Percentiles rank a stretch among this genome's conserved stretches.
Evolutionary conservation across 2,888 invertebrate genomes (phyloP).

Genomic region (Temnothorax unifasciatus): DNA sequence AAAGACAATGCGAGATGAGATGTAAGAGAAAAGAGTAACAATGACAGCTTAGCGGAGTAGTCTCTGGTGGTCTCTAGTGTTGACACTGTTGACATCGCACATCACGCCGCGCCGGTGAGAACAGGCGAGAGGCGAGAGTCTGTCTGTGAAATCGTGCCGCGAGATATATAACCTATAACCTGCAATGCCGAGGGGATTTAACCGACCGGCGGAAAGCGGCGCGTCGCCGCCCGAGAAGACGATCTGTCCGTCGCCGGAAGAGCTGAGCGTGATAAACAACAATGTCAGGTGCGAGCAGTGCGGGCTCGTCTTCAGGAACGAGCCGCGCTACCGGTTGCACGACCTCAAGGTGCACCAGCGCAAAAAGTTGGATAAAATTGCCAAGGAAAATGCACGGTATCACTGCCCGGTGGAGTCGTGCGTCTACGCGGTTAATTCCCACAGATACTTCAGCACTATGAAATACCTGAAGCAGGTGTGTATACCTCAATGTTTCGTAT

Average conservation of each 20-base stretch:
- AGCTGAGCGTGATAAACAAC: conserved; percentile 83
- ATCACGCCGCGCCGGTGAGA: neutral
- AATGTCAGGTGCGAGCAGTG: conserved; percentile 82
- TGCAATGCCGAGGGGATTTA: conserved; percentile 61
- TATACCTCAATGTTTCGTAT: neutral
- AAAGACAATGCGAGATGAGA: neutral
- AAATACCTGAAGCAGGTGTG: conserved; percentile 85
- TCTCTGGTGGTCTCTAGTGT: no score
- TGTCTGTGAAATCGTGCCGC: neutral
- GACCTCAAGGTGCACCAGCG: conserved; percentile 83
- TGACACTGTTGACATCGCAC: neutral
- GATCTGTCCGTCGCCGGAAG: conserved; percentile 82
- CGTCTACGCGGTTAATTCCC: conserved; percentile 80
- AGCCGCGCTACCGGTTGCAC: conserved; percentile 82
- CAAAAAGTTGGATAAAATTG: conserved; percentile 79
- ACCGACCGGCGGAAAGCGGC: conserved; percentile 33
- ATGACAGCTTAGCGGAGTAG: neutral
- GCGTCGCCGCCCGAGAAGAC: conserved; percentile 66
- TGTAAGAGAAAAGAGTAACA: neutral
- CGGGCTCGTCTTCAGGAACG: conserved; percentile 81
- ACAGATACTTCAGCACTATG: conserved; percentile 82
- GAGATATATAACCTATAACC: conserved; percentile 61
- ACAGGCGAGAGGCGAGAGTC: no score
- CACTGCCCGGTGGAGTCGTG: conserved; percentile 84
- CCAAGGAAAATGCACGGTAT: conserved; percentile 80